Base-by-base conservation (phyloP, 2,888 invertebrate species). In the Chirona hameri region DNA sequence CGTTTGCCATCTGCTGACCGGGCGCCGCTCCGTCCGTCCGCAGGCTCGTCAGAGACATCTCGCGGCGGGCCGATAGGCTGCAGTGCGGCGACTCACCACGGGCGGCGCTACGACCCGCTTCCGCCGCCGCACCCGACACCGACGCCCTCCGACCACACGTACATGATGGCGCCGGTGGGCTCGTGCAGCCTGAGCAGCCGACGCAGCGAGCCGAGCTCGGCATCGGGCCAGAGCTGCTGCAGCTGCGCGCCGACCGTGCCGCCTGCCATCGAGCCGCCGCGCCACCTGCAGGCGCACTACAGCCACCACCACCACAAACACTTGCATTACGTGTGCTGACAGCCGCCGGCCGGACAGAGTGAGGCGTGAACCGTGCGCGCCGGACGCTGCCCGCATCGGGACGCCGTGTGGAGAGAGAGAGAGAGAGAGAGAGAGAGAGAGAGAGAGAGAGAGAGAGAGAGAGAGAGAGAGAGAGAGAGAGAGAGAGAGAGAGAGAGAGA, bases 81-180 rank as follows among this genome's bases (percentile, higher is more conserved):
- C 15, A 52, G 80, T 80, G 24, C 52, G 15, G 10, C 4, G 0
- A 18, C 27, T 9, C 27, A 55, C 80, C 80, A 80, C 80, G 80
- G 29, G 27, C 80, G 80, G 55, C 80, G 80, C 52, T 80, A 80
- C 52, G 80, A 80, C 52, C 80, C 80, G 48, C 80, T 52, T 52
- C 80, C 79, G 52, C n/a, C n/a, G n/a, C 80, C 80, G 80, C 80
- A 80, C 1, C 52, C 80, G 15, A 52, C 80, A 15, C 80, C 52
- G 52, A 52, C 80, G 80, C 52, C 52, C 12, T 52, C 80, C 5
- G 79, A 80, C 27, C 52, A 80, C 52, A 29, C 79, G 15, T 52
- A 80, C 52, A 52, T 80, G 80, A 9, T 80, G 52, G 55, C 55
- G 52, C 80, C 80, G 15, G 27, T 80, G 15, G 80, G 52, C 80